Conservation (phyloP, 2,888 invertebrate species). For the Drosophila pseudotalamancana region DNA sequence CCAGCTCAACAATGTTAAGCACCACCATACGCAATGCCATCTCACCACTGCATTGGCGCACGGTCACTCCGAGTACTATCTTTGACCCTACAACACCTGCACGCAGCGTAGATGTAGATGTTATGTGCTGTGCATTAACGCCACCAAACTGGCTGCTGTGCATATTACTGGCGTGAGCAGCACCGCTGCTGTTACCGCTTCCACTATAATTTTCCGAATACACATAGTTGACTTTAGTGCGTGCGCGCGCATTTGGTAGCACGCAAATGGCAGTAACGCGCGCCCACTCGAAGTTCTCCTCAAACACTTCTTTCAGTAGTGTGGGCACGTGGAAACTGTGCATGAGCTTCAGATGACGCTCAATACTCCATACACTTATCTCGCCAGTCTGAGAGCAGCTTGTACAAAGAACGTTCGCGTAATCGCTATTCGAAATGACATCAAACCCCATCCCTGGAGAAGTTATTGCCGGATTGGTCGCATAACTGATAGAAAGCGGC, state of each 20-base stretch:
- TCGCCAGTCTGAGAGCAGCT: constrained; percentile 86
- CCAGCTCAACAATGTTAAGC: constrained; percentile 76
- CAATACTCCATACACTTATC: constrained; percentile 93
- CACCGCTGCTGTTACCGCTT: constrained; percentile 43
- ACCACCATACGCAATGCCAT: constrained; percentile 78
- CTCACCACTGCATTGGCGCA: constrained; percentile 76
- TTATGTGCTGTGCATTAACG: constrained; percentile 66
- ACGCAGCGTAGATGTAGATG: constrained; percentile 79
- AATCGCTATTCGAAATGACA: constrained; percentile 87
- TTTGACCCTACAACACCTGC: constrained; percentile 81
- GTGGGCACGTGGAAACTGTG: constrained; percentile 85
- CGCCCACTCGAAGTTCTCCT: constrained; percentile 81
- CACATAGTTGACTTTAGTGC: constrained; percentile 76
- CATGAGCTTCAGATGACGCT: constrained; percentile 90
- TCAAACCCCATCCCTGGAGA: constrained; percentile 84
- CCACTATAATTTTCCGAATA: constrained; percentile 67
- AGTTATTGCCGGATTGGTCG: constrained; percentile 90
- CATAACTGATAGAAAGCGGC: constrained; percentile 93
- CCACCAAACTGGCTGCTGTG: constrained; percentile 51
- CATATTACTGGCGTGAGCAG: constrained; percentile 33
- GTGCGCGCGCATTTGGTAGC: constrained; percentile 86
- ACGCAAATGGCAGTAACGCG: constrained; percentile 91
- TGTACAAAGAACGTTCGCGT: constrained; percentile 86
- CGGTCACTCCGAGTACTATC: constrained; percentile 79
- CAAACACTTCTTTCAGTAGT: constrained; percentile 80